These are phyloP conservation scores for Leptopilina syphax DNA, from an alignment of 2,888 invertebrate genomes.

Conservation along the genomic window DNA sequence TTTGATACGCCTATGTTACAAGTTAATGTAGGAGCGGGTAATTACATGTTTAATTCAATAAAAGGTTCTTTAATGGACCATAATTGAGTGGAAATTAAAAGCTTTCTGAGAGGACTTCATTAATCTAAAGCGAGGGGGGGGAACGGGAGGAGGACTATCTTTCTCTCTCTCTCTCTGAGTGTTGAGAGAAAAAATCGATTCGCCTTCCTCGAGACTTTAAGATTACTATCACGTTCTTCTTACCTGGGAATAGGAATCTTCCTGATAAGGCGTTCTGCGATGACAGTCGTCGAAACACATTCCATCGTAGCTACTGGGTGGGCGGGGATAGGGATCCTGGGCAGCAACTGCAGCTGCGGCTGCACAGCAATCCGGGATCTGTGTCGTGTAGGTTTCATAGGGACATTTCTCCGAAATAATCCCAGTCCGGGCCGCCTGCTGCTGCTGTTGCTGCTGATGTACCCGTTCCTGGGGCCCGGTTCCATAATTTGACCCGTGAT, in stretches of 20 bases:
- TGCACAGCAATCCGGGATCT: constrained; percentile 75
- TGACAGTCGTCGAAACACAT: constrained; percentile 74
- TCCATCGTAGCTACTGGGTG: constrained; percentile 75
- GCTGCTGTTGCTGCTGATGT: constrained; percentile 63
- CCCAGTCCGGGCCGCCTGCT: constrained; percentile 65
- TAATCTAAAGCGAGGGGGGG: neutral
- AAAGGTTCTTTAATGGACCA: neutral
- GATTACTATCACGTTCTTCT: constrained; percentile 47
- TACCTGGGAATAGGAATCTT: constrained; percentile 73
- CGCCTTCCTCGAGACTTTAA: neutral
- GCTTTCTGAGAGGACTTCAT: neutral
- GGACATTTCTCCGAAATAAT: constrained; percentile 71
- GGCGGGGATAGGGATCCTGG: constrained; percentile 75
- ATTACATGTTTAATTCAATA: constrained; percentile 5
- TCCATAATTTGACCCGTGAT: constrained; percentile 71
- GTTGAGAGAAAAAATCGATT: constrained; percentile 14
- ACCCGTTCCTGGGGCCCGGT: constrained; percentile 71
- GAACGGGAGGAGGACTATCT: too few relatives aligned
- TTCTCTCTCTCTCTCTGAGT: neutral
- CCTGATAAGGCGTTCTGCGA: constrained; percentile 72
- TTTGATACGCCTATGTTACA: too few relatives aligned
- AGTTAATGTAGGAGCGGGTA: neutral
- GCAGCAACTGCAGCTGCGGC: constrained; percentile 71
- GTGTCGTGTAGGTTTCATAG: constrained; percentile 74
- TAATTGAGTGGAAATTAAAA: constrained; percentile 9